Evolutionary conservation across 1,140 invertebrate genomes (phyloP), one percentile per base, ranked within the genome.

Genomic region (Macrobrachium nipponense): DNA sequence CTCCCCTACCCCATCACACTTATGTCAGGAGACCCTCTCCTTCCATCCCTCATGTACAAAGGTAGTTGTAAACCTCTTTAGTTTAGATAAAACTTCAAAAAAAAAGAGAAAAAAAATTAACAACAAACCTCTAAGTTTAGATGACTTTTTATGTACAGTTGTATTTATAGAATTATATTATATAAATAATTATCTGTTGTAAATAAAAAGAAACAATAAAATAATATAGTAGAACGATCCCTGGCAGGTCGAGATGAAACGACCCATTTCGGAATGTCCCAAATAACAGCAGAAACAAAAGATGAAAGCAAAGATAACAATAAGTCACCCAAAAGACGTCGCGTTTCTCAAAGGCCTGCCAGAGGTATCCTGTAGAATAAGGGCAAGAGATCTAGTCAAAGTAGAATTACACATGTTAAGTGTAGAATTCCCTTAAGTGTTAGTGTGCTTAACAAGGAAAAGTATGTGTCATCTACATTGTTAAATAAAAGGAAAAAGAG

Each of bases 341-440:
- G n/a, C n/a, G 14, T n/a, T 51, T 61, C 68, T 44, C 80, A 36
- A 62, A n/a, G 23, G 8, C 64, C 43, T n/a, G 18, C 36, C 20
- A 0, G n/a, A 62, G 17, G 36, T 8, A 17, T 36, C 18, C 17
- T 64, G 5, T 83, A 83, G 81, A 58, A 23, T 83, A 83, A 83
- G 81, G 81, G 66, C 36, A 51, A 61, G 59, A 70, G 73, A 59
- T 76, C 81, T 83, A 83, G 81, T 83, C 81, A 83, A n/a, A 20
- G 8, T 8, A 51, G 51, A 70, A 51, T 70, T 51, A 17, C 59
- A 75, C 23, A 60, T 70, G 43, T 76, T 43, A 43, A 61, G 27
- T 76, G 72, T 76, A 62, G 61, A 60, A 64, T 44, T 43, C 62
- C 62, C 20, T 43, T 76, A 11, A 44, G 80, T 82, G 81, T 83